A percentile compares a stretch with the other conserved stretches of the same genome.
These are phyloP conservation scores for Eilema caniola DNA, from an alignment of 2,888 invertebrate species.

Conservation along the genomic window DNA sequence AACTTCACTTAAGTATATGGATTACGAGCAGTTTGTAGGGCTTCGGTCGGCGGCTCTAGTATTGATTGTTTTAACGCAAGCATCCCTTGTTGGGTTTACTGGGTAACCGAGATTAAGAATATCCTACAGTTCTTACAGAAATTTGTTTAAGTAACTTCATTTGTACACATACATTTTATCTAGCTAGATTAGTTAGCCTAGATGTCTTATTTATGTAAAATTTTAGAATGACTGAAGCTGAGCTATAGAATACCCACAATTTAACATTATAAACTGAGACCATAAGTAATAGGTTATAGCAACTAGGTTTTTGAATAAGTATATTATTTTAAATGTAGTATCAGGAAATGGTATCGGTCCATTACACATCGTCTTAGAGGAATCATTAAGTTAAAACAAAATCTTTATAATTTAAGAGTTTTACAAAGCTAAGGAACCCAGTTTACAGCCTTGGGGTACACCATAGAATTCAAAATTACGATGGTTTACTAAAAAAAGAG, in stretches of 20 bases:
- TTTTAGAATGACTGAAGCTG: too few relatives aligned
- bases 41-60: slow-evolving; percentile 44
- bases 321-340: not conserved
- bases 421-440: not conserved
- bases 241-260: too few relatives aligned
- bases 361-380: not conserved
- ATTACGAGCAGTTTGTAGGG: slow-evolving; percentile 41
- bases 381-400: not conserved
- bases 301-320: not conserved
- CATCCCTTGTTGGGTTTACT: slow-evolving; percentile 17
- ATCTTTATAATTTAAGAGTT: too few relatives aligned
- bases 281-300: not conserved
- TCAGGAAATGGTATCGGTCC: not conserved
- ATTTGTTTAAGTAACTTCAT: not conserved
- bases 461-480: too few relatives aligned
- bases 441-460: not conserved
- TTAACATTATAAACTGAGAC: too few relatives aligned
- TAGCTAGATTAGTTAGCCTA: too few relatives aligned
- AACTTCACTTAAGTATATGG: slow-evolving; percentile 36
- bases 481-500: too few relatives aligned
- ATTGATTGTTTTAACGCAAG: slow-evolving; percentile 38
- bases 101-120: slow-evolving; percentile 19
- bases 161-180: not conserved
- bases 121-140: not conserved
- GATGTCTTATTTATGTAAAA: too few relatives aligned